Evolutionary conservation across 2,888 invertebrate genomes (phyloP).

Genomic region (Heteromurus nitidus): DNA sequence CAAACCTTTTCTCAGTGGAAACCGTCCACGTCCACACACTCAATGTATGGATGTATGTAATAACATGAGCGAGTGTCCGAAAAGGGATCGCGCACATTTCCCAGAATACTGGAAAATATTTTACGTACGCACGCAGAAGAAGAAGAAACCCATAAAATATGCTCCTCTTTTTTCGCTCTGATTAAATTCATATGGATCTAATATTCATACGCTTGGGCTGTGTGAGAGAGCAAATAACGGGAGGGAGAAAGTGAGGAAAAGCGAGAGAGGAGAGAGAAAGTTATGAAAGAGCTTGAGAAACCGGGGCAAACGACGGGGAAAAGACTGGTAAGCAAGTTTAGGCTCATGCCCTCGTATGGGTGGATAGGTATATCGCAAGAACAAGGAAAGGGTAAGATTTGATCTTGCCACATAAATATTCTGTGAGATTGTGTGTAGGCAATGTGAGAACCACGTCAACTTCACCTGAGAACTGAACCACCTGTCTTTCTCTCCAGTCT

Average conservation of each 20-base stretch:
- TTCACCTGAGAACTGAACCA: constrained; percentile 72
- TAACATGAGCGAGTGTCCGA: constrained; percentile 36
- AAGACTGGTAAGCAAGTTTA: neutral
- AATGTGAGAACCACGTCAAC: constrained; percentile 66
- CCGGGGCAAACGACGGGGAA: constrained; percentile 11
- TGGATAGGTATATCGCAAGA: constrained; percentile 17
- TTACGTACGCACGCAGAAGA: neutral
- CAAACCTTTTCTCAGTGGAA: neutral
- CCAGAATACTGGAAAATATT: constrained; percentile 33
- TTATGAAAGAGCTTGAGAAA: constrained; percentile 12
- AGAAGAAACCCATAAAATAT: constrained; percentile 20
- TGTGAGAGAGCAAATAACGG: constrained; percentile 37
- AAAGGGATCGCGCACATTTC: constrained; percentile 37
- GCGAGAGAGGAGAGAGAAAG: constrained; percentile 14
- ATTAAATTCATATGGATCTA: constrained; percentile 66
- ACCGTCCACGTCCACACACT: neutral
- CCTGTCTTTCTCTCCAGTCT: constrained; percentile 62
- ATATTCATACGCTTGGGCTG: constrained; percentile 45
- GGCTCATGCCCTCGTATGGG: no score
- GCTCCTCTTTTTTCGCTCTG: constrained; percentile 41
- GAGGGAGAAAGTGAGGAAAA: constrained; percentile 3
- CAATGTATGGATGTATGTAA: constrained; percentile 9
- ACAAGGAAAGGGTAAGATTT: constrained; percentile 65
- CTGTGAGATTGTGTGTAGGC: constrained; percentile 58
- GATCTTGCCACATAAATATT: constrained; percentile 69